Evolutionary conservation across 2,888 invertebrate species (phyloP).

Genomic region (Epinotia ramella): DNA sequence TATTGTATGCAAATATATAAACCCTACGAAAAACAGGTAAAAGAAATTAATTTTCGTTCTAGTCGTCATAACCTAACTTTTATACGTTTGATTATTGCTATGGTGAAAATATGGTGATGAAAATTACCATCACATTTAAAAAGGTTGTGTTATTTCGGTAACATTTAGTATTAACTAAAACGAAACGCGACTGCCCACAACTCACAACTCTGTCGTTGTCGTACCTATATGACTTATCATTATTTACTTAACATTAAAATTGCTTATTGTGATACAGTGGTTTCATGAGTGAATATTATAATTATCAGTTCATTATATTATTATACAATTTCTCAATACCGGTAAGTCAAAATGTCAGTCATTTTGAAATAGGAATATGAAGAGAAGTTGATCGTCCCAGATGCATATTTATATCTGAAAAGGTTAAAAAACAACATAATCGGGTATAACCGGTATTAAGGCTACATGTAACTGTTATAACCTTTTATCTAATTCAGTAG

Average conservation of each 20-base stretch:
- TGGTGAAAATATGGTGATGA: no score
- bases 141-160: no score
- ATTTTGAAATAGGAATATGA: conserved; percentile 4
- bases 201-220: conserved; percentile 6
- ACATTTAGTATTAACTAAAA: not conserved
- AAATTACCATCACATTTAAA: no score
- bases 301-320: not conserved
- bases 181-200: conserved; percentile 25
- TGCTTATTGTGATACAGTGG: not conserved
- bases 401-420: not conserved
- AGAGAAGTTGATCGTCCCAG: not conserved
- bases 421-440: not conserved
- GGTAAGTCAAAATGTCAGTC: conserved; percentile 28
- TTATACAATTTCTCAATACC: not conserved
- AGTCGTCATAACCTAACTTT: conserved; percentile 19
- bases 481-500: not conserved
- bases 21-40: conserved; percentile 22
- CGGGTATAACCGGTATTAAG: not conserved
- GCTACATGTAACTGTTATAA: not conserved
- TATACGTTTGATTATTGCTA: conserved; percentile 32
- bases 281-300: not conserved
- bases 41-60: not conserved
- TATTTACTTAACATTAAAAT: not conserved
- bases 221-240: not conserved
- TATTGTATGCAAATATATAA: not conserved